A percentile compares a stretch with the other conserved stretches of the same genome.
These are phyloP conservation scores for Nibea coibor DNA, from an alignment of 2,113 vertebrate species.

Conservation along the genomic window DNA sequence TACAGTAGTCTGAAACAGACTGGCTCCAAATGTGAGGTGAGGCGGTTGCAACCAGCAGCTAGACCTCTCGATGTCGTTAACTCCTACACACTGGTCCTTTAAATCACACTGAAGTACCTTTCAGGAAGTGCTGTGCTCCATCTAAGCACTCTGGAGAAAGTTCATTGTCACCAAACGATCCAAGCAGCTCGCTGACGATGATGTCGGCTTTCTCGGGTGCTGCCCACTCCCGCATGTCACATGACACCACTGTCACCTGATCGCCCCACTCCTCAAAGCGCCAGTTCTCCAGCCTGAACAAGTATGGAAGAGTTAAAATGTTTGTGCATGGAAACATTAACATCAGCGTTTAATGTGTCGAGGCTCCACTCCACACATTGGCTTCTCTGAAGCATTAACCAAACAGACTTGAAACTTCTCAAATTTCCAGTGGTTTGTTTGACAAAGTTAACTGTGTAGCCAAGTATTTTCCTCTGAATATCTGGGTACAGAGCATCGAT, in stretches of 20 bases:
- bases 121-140: conserved; percentile 93
- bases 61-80: too few species aligned
- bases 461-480: too few species aligned
- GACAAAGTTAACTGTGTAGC: too few species aligned
- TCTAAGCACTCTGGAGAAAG: conserved; percentile 94
- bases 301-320: not conserved
- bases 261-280: conserved; percentile 95
- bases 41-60: too few species aligned
- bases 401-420: not conserved
- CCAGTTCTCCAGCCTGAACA: conserved; percentile 91
- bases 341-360: not conserved
- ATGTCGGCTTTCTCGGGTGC: conserved; percentile 94
- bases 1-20: too few species aligned
- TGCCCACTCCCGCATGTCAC: conserved; percentile 93
- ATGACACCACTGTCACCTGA: conserved; percentile 92
- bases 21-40: too few species aligned
- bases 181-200: conserved; percentile 93
- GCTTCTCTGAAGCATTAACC: too few species aligned
- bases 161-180: conserved; percentile 94
- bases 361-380: not conserved
- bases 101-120: conserved; percentile 79
- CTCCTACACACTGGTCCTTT: too few species aligned
- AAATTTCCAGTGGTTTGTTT: not conserved
- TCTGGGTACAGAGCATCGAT: too few species aligned
- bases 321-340: not conserved